A percentile compares a stretch with the other conserved stretches of the same genome.
phyloP scores from a whole-genome alignment of 2,797 vertebrate genomes.

The Lateolabrax maculatus region DNA sequence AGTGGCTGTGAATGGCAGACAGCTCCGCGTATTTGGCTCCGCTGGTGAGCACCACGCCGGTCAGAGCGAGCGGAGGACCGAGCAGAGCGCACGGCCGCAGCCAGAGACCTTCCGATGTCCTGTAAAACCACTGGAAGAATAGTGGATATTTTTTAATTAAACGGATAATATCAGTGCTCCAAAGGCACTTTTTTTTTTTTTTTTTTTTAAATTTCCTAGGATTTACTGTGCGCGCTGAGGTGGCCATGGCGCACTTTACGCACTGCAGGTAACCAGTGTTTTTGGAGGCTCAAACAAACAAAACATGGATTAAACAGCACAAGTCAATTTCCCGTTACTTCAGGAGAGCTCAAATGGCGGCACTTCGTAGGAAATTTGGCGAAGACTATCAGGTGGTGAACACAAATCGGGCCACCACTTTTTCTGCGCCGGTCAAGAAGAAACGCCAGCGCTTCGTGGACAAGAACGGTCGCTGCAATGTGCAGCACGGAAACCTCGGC shows the following conservation, averaged over 20 bases:
- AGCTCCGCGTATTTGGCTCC: slow-evolving; percentile 45
- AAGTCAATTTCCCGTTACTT: background rate
- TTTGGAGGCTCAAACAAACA: slow-evolving; percentile 41
- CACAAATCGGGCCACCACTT: slow-evolving; percentile 78
- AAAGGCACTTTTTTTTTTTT: slow-evolving; percentile 1
- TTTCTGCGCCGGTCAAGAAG: slow-evolving; percentile 86
- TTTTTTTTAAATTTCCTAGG: background rate
- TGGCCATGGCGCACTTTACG: slow-evolving; percentile 83
- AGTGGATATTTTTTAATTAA: slow-evolving; percentile 18
- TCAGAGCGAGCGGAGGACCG: slow-evolving; percentile 42
- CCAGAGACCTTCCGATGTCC: slow-evolving; percentile 11
- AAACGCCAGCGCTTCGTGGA: slow-evolving; percentile 95
- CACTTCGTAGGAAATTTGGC: slow-evolving; percentile 91
- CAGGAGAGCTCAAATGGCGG: slow-evolving; percentile 84
- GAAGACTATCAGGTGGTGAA: slow-evolving; percentile 93
- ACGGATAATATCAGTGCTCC: background rate
- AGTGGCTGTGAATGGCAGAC: slow-evolving; percentile 69
- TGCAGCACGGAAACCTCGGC: slow-evolving; percentile 94
- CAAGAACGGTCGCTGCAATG: slow-evolving; percentile 94
- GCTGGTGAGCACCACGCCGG: slow-evolving; percentile 40
- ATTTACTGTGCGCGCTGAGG: slow-evolving; percentile 58
- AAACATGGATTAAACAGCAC: slow-evolving; percentile 75
- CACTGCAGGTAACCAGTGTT: slow-evolving; percentile 74
- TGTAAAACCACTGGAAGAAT: slow-evolving; percentile 7
- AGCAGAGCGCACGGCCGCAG: slow-evolving; percentile 60